Conservation (phyloP, 2,113 vertebrate species). For the Cyprinodon brontotheroides region DNA sequence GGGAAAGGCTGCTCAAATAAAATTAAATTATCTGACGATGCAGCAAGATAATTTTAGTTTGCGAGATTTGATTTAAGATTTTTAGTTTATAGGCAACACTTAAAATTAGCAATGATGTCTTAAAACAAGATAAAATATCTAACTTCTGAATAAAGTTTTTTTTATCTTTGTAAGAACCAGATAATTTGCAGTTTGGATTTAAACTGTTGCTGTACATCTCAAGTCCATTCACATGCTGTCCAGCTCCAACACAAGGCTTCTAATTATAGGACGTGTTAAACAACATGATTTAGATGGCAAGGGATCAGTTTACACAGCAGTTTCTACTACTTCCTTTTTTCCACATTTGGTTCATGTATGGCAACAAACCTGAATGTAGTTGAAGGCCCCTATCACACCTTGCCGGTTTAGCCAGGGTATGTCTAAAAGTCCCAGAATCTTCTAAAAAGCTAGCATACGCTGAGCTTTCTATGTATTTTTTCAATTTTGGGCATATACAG, state of each 20-base stretch:
- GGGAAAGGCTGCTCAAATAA: no score
- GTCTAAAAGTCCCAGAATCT: no score
- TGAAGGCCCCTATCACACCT: not conserved
- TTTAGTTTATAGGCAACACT: rapidly evolving
- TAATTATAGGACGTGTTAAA: not conserved
- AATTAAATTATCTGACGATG: no score
- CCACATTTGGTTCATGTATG: not conserved
- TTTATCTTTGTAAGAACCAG: no score
- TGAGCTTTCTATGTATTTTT: no score
- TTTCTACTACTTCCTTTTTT: not conserved
- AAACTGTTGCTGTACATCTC: not conserved
- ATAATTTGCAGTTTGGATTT: not conserved
- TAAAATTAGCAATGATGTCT: not conserved
- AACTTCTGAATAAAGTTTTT: no score
- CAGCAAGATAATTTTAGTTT: not conserved
- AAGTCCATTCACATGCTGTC: not conserved
- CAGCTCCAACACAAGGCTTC: not conserved
- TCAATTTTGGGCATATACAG: no score
- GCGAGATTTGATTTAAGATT: not conserved
- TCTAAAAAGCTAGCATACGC: no score
- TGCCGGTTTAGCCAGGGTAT: no score
- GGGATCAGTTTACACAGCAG: not conserved
- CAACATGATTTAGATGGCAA: not conserved
- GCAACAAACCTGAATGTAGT: not conserved
- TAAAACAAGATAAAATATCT: not conserved